A percentile compares a stretch with the other conserved stretches of the same genome.
phyloP scores from a whole-genome alignment of 1,140 invertebrate genomes.

The Homarus americanus region DNA sequence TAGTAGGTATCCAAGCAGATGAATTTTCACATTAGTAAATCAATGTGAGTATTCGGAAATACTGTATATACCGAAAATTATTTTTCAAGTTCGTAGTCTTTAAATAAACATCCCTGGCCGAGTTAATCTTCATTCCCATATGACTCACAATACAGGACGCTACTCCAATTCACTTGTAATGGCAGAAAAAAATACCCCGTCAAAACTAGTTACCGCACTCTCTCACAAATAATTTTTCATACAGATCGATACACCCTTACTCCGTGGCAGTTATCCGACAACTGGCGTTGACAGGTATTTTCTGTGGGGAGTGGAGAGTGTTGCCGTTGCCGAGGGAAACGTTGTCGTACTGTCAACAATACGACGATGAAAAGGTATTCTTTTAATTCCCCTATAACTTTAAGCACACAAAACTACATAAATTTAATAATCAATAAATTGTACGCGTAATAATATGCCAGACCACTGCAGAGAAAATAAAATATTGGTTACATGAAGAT shows the following conservation, averaged over 20 bases:
- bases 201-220: background rate
- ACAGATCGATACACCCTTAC: background rate
- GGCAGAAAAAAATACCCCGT: background rate
- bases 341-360: background rate
- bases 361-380: no score
- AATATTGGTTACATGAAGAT: no score
- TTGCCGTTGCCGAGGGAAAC: background rate
- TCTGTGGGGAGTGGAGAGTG: background rate
- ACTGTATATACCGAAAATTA: background rate
- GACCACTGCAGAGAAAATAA: no score
- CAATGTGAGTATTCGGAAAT: background rate
- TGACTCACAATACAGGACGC: background rate
- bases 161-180: background rate
- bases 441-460: no score
- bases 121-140: background rate
- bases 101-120: background rate
- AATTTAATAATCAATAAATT: no score
- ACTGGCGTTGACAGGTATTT: background rate
- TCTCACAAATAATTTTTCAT: background rate
- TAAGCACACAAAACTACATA: no score
- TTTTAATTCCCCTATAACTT: no score
- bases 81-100: background rate
- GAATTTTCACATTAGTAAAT: background rate
- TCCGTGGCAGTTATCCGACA: background rate
- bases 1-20: background rate